Conservation (phyloP, 2,797 vertebrate species). For the Peromyscus melanophrys region DNA sequence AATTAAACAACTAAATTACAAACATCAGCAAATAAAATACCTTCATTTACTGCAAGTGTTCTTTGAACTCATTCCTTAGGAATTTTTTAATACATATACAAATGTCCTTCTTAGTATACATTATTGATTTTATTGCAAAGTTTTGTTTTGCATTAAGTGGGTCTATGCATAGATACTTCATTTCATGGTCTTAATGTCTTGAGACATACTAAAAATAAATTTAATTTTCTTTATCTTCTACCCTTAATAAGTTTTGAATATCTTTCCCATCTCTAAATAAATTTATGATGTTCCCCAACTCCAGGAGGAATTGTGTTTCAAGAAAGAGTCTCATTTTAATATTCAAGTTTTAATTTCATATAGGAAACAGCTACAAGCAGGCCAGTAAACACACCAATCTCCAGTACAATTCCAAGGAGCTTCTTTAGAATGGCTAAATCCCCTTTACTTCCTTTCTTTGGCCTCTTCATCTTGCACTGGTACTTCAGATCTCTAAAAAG, state of each 20-base stretch:
- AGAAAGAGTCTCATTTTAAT: not conserved
- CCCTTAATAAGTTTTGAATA: not conserved
- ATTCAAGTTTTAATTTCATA: not conserved
- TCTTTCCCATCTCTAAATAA: not conserved
- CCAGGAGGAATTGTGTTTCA: not conserved
- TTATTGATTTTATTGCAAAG: not conserved
- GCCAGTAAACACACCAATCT: not conserved
- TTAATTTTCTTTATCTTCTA: not conserved
- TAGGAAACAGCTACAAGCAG: not conserved
- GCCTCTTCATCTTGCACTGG: no score
- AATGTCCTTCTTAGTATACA: not conserved
- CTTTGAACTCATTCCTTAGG: not conserved
- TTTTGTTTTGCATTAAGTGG: not conserved
- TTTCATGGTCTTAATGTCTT: not conserved
- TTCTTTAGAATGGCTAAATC: fast-evolving
- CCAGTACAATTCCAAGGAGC: not conserved
- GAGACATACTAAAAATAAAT: not conserved
- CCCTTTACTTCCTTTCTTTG: not conserved
- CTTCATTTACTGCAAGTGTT: not conserved
- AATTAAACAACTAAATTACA: not conserved
- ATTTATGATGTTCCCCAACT: not conserved
- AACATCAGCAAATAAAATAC: not conserved
- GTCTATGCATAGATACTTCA: not conserved
- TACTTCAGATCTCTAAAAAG: not conserved
- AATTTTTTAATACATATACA: not conserved